Conservation (phyloP, 1,140 invertebrate genomes). For the Agrypnia vestita region DNA sequence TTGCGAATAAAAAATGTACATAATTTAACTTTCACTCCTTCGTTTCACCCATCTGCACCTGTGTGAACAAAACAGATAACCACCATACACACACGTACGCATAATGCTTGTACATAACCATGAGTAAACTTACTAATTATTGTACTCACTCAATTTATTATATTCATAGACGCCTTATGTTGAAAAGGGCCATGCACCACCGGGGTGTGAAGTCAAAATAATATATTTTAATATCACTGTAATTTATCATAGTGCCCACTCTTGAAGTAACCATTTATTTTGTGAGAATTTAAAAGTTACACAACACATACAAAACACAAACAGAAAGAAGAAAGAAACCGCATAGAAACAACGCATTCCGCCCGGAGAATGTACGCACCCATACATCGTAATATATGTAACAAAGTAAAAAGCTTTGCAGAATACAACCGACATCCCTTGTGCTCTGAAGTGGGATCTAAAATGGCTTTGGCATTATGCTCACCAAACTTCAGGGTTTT, state of each 20-base stretch:
- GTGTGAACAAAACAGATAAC: no score
- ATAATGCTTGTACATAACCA: no score
- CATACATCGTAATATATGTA: conserved; percentile 12
- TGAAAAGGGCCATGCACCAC: neutral
- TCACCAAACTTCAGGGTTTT: conserved; percentile 23
- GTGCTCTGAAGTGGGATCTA: conserved; percentile 3
- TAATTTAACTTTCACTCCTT: no score
- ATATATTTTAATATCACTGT: neutral
- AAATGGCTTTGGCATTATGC: conserved; percentile 14
- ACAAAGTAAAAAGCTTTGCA: conserved; percentile 2
- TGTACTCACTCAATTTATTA: no score
- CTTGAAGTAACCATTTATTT: neutral
- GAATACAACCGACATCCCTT: neutral
- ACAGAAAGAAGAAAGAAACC: conserved; percentile 3
- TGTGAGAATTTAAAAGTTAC: conserved; percentile 22
- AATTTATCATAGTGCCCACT: neutral
- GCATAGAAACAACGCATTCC: neutral
- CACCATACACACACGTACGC: no score
- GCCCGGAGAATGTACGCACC: neutral
- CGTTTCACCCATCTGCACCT: no score
- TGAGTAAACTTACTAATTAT: no score
- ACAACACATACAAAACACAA: conserved; percentile 1
- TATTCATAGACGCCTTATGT: neutral
- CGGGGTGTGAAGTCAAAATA: neutral
- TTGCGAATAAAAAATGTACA: no score